Evolutionary conservation across 2,113 vertebrate species (phyloP).

Genomic region (Morone saxatilis): DNA sequence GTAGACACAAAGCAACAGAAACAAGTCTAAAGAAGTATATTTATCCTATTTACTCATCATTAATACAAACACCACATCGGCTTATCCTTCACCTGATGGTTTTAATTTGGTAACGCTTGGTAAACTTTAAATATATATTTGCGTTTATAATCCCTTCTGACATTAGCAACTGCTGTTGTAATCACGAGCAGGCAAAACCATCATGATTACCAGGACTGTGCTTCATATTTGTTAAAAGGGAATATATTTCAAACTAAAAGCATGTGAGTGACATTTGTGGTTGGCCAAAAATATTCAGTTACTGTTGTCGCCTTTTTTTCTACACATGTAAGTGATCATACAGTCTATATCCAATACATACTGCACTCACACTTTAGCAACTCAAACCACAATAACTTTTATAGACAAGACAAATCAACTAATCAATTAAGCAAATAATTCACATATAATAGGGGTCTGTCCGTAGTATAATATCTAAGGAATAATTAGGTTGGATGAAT

Average conservation of each 20-base stretch:
- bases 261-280: not conserved
- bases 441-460: not conserved
- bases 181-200: not conserved
- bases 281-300: not conserved
- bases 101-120: not conserved
- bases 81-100: not conserved
- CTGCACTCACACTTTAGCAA: not conserved
- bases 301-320: too few species aligned
- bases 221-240: not conserved
- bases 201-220: not conserved
- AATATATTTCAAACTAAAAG: slow-evolving; percentile 6
- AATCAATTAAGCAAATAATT: not conserved
- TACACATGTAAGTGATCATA: not conserved
- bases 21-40: not conserved
- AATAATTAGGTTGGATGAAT: not conserved
- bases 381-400: not conserved
- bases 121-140: not conserved
- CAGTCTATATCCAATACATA: too few species aligned
- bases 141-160: not conserved
- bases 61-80: not conserved
- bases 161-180: not conserved
- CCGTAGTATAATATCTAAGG: too few species aligned
- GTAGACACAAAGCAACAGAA: slow-evolving; percentile 12
- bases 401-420: not conserved
- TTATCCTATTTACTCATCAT: not conserved